A percentile compares a stretch with the other conserved stretches of the same genome.
Conservation (phyloP, 2,113 vertebrate genomes). For the Macquaria ambigua region DNA sequence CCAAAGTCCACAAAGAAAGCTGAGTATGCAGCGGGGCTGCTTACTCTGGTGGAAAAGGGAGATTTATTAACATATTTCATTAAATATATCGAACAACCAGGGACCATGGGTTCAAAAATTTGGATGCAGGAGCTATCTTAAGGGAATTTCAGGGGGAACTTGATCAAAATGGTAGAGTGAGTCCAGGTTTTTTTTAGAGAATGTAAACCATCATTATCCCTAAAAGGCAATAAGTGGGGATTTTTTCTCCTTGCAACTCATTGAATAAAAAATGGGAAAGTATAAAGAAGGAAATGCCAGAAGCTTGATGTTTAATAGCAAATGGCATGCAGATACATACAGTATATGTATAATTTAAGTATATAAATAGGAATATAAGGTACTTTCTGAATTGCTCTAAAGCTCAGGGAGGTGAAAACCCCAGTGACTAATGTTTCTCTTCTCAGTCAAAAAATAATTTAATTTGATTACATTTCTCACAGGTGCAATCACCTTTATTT, state of each 20-base stretch:
- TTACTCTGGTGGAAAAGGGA: slow-evolving; percentile 79
- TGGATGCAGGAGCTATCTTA: slow-evolving; percentile 68
- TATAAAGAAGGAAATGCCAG: neutral
- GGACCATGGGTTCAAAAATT: slow-evolving; percentile 78
- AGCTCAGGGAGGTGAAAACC: slow-evolving; percentile 14
- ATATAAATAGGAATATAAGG: neutral
- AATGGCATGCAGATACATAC: neutral
- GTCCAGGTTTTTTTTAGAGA: slow-evolving; percentile 23
- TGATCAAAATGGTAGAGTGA: slow-evolving; percentile 47
- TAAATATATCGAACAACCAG: slow-evolving; percentile 81
- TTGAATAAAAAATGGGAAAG: neutral
- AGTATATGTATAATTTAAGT: neutral
- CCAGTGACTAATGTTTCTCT: neutral
- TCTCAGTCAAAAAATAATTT: too few relatives aligned
- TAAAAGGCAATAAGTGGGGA: slow-evolving; percentile 19
- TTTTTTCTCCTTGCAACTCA: neutral
- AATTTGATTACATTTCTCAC: neutral
- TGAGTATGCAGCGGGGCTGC: slow-evolving; percentile 84
- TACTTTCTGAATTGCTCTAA: neutral
- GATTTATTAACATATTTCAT: slow-evolving; percentile 88
- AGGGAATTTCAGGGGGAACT: slow-evolving; percentile 26
- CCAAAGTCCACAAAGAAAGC: slow-evolving; percentile 82
- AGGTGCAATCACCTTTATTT: neutral
- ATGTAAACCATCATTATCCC: slow-evolving; percentile 37
- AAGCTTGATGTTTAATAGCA: neutral